These are phyloP conservation scores for Cynoglossus semilaevis DNA, from an alignment of 2,113 vertebrate genomes.

Conservation along the genomic window DNA sequence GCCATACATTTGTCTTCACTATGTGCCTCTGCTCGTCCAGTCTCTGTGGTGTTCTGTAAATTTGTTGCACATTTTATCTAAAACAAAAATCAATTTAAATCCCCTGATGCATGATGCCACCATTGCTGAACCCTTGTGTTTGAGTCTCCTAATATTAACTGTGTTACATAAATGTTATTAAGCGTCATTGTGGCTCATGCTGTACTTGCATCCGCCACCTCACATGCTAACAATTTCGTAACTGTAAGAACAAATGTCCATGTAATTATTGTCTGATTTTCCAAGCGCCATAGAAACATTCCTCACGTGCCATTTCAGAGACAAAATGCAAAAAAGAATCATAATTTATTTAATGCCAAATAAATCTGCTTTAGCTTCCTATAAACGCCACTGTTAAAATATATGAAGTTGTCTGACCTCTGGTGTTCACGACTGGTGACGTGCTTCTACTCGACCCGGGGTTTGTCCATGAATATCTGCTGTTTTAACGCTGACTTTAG, in stretches of 20 bases:
- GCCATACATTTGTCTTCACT: slow-evolving; percentile 59
- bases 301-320: slow-evolving; percentile 45
- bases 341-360: slow-evolving; percentile 64
- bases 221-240: not conserved
- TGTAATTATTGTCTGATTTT: slow-evolving; percentile 20
- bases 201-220: slow-evolving; percentile 22
- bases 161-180: slow-evolving; percentile 35
- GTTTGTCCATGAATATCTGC: slow-evolving; percentile 16
- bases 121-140: slow-evolving; percentile 33
- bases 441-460: slow-evolving; percentile 18
- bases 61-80: slow-evolving; percentile 51
- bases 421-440: slow-evolving; percentile 13
- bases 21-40: slow-evolving; percentile 61
- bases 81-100: slow-evolving; percentile 15
- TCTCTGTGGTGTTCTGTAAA: slow-evolving; percentile 58
- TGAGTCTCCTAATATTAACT: slow-evolving; percentile 27
- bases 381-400: slow-evolving; percentile 41
- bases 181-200: slow-evolving; percentile 24
- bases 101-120: slow-evolving; percentile 45
- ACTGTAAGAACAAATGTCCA: slow-evolving; percentile 6
- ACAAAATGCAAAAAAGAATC: slow-evolving; percentile 13
- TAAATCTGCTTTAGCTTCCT: slow-evolving; percentile 37
- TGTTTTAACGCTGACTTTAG: slow-evolving; percentile 2
- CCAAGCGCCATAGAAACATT: slow-evolving; percentile 25
- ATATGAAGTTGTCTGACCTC: slow-evolving; percentile 27